Conservation (phyloP, 2,113 vertebrate species). For the Ascaphus truei region DNA sequence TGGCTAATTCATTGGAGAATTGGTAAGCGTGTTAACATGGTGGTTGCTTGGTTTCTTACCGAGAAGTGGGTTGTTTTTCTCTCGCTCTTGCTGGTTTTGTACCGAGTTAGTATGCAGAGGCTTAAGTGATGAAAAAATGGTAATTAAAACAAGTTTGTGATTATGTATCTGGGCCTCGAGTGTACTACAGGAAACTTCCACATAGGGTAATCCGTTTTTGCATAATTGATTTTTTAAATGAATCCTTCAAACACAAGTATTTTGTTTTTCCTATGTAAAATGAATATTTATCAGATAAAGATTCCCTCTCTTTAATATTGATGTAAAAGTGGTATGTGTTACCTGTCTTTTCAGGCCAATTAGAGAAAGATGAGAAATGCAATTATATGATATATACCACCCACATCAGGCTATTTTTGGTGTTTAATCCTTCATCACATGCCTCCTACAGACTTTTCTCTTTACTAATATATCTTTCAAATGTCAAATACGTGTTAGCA, state of each 20-base stretch:
- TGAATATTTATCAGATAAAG: not conserved
- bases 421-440: not conserved
- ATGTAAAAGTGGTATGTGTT: not conserved
- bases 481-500: too few relatives aligned
- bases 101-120: slow-evolving; percentile 1
- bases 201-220: not conserved
- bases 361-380: not conserved
- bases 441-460: not conserved
- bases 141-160: slow-evolving; percentile 3
- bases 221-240: slow-evolving; percentile 17
- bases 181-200: not conserved
- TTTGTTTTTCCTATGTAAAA: not conserved
- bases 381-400: slow-evolving; percentile 11
- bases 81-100: too few relatives aligned
- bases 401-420: not conserved
- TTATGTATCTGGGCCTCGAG: slow-evolving; percentile 19
- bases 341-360: not conserved
- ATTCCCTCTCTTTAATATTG: not conserved
- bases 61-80: too few relatives aligned
- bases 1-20: too few relatives aligned
- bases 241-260: slow-evolving; percentile 11
- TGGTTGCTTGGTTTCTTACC: too few relatives aligned
- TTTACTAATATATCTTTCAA: not conserved
- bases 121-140: slow-evolving; percentile 4
- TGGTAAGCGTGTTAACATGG: too few relatives aligned